Conservation (phyloP, 2,113 vertebrate species). For the Uria aalge region DNA sequence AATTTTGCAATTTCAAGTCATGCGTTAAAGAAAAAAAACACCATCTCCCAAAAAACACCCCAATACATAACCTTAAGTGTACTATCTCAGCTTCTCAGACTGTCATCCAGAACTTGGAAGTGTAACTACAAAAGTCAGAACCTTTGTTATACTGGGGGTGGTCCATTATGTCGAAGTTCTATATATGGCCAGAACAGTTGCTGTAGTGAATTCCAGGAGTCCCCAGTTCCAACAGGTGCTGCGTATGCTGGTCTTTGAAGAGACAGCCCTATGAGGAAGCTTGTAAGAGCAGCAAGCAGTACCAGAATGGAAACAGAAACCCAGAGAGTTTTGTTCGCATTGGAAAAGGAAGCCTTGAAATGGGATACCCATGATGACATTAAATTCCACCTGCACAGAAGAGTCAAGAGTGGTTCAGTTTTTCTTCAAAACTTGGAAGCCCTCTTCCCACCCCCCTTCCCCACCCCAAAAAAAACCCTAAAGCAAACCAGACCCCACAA, state of each 20-base stretch:
- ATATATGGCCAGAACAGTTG: conserved; percentile 91
- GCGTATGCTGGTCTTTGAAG: conserved; percentile 87
- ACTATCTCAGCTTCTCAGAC: not conserved
- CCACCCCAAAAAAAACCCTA: not conserved
- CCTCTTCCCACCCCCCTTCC: not conserved
- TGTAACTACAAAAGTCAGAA: not conserved
- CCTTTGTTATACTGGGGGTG: conserved; percentile 81
- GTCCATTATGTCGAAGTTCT: conserved; percentile 83
- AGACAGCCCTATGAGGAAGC: conserved; percentile 83
- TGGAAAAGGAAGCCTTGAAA: conserved; percentile 61
- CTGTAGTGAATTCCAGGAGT: conserved; percentile 88
- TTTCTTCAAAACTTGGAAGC: not conserved
- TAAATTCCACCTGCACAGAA: conserved; percentile 26
- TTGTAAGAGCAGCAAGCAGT: conserved; percentile 82
- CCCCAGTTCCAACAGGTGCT: conserved; percentile 83
- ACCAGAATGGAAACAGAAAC: conserved; percentile 77
- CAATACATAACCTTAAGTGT: not conserved
- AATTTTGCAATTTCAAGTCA: not conserved
- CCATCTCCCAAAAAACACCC: not conserved
- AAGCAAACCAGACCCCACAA: not conserved
- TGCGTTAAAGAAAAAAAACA: not conserved
- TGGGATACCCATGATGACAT: conserved; percentile 27
- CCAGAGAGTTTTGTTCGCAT: conserved; percentile 76
- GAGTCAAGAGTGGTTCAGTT: not conserved
- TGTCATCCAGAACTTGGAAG: not conserved